phyloP scores from a whole-genome alignment of 2,797 vertebrate species.

The Luscinia megarhynchos region DNA sequence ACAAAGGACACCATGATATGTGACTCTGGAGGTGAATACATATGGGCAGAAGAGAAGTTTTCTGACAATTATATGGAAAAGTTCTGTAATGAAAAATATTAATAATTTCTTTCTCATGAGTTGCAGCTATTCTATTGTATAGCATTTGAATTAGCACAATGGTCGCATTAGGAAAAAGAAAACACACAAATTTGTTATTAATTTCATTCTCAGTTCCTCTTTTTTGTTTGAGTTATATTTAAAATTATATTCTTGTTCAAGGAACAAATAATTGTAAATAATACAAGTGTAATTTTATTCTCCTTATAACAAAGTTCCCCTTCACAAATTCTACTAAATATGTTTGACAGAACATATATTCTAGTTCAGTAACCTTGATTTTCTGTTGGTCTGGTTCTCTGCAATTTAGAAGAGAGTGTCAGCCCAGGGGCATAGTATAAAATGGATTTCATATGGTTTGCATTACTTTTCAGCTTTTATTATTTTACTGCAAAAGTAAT shows the following conservation, averaged over 20 bases:
- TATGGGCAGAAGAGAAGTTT: not conserved
- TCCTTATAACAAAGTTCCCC: not conserved
- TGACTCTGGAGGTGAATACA: not conserved
- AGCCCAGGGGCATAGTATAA: not conserved
- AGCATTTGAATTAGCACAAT: not conserved
- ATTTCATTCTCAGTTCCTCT: not conserved
- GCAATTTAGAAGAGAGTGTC: not conserved
- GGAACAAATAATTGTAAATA: not conserved
- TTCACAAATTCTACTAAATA: conserved; percentile 20
- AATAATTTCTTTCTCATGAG: not conserved
- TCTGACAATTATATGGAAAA: not conserved
- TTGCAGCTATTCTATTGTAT: not conserved
- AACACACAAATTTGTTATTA: not conserved
- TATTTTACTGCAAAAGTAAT: conserved; percentile 29
- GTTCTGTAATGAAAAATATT: not conserved
- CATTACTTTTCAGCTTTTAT: conserved; percentile 21
- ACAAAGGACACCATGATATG: not conserved
- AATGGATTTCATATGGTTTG: conserved; percentile 30
- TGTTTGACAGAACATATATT: not conserved
- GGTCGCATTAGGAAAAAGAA: not conserved
- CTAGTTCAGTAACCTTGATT: not conserved
- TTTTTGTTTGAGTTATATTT: not conserved
- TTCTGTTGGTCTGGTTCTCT: conserved; percentile 10
- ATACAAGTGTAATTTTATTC: not conserved
- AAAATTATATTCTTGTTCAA: not conserved